Evolutionary conservation across 2,113 vertebrate species (phyloP).

Genomic region (Petroica traversi): DNA sequence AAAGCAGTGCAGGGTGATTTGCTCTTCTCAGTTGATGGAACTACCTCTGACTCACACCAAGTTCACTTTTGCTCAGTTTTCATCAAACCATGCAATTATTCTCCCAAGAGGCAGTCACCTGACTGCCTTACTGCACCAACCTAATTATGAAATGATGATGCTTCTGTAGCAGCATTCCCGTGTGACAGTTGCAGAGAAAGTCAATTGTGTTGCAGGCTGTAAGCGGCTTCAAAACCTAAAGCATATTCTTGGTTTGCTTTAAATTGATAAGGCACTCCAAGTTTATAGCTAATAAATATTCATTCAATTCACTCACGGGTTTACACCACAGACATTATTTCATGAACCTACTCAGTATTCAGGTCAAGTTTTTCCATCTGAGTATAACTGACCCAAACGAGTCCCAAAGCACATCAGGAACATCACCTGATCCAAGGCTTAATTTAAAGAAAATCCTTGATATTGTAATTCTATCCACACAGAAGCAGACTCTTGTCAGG

Average conservation of each 20-base stretch:
- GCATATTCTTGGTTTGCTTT: not conserved
- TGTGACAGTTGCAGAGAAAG: not conserved
- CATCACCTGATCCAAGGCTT: not conserved
- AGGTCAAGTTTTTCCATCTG: not conserved
- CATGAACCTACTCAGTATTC: not conserved
- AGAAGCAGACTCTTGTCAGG: not conserved
- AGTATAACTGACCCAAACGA: not conserved
- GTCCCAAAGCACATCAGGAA: not conserved
- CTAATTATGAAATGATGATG: not conserved
- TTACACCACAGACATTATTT: not conserved
- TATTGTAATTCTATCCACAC: not conserved
- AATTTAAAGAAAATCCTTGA: not conserved
- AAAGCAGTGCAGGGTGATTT: not conserved
- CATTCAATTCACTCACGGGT: not conserved
- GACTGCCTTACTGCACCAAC: not conserved
- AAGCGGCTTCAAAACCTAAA: not conserved
- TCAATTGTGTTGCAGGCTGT: not conserved
- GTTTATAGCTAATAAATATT: not conserved
- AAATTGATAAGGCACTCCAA: not conserved
- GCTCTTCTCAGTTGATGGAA: not conserved
- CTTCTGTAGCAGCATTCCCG: not conserved
- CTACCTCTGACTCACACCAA: not conserved
- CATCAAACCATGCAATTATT: slow-evolving; percentile 3
- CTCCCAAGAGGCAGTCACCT: not conserved
- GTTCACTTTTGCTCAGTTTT: slow-evolving; percentile 1